These are phyloP conservation scores for Saccopteryx leptura DNA, from an alignment of 2,113 vertebrate species.

Conservation along the genomic window DNA sequence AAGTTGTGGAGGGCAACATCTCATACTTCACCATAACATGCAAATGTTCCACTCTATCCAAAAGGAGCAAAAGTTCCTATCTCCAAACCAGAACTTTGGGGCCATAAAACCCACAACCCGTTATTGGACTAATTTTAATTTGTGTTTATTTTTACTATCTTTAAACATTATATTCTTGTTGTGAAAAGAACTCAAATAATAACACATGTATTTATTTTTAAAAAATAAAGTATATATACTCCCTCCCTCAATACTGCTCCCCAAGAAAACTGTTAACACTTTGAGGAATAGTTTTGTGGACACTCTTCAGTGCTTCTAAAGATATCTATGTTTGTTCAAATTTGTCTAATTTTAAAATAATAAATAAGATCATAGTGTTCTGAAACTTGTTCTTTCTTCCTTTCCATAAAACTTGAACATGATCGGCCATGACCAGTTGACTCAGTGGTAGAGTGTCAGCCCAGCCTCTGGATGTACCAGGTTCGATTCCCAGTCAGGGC, in stretches of 20 bases:
- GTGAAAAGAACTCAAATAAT: constrained; percentile 23
- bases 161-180: not conserved
- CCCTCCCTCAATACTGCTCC: not conserved
- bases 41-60: not conserved
- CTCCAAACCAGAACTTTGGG: not conserved
- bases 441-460: too few relatives aligned
- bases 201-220: not conserved
- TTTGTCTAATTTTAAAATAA: constrained; percentile 11
- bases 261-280: not conserved
- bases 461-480: too few relatives aligned
- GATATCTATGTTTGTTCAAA: not conserved
- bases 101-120: not conserved
- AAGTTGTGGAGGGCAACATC: not conserved
- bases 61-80: not conserved
- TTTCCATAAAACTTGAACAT: not conserved
- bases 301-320: not conserved
- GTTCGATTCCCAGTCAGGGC: too few relatives aligned
- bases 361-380: not conserved
- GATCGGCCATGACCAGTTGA: not conserved
- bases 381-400: not conserved
- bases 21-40: not conserved
- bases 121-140: not conserved
- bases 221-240: not conserved
- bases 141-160: constrained; percentile 38
- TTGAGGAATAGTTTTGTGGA: not conserved